Evolutionary conservation across 2,888 invertebrate species (phyloP).

Genomic region (Gari tellinella): DNA sequence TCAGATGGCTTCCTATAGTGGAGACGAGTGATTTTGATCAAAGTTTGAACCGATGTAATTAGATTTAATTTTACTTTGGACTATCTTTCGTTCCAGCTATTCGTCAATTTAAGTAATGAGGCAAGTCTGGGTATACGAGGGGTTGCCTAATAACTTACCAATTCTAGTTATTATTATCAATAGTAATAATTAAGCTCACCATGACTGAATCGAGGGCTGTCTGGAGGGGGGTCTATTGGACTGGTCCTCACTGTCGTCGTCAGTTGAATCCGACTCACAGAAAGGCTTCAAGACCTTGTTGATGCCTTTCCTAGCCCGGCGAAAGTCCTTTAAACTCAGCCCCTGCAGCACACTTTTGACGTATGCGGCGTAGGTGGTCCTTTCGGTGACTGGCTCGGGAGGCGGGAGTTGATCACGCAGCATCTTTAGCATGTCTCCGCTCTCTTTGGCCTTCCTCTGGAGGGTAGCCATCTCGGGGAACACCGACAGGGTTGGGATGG

Average conservation of each 20-base stretch:
- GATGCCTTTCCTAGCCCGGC: slow-evolving; percentile 33
- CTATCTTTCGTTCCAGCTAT: slow-evolving; percentile 26
- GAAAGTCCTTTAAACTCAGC: slow-evolving; percentile 26
- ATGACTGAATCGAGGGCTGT: slow-evolving; percentile 39
- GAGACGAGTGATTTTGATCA: slow-evolving; percentile 35
- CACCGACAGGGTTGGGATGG: slow-evolving; percentile 32
- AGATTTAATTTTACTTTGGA: slow-evolving; percentile 37
- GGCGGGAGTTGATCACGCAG: slow-evolving; percentile 32
- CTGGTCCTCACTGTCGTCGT: slow-evolving; percentile 40
- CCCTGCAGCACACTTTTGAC: slow-evolving; percentile 40
- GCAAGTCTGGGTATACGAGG: slow-evolving; percentile 26
- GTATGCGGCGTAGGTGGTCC: slow-evolving; percentile 36
- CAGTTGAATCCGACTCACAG: slow-evolving; percentile 30
- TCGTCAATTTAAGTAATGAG: slow-evolving; percentile 24
- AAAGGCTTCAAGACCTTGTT: slow-evolving; percentile 37
- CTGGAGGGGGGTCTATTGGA: slow-evolving; percentile 34
- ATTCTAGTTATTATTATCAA: slow-evolving; percentile 32
- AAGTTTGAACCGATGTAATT: slow-evolving; percentile 34
- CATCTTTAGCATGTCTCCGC: slow-evolving; percentile 30
- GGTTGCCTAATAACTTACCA: slow-evolving; percentile 22
- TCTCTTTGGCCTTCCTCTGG: slow-evolving; percentile 39
- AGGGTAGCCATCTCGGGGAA: slow-evolving; percentile 35
- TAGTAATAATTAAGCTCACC: slow-evolving; percentile 28
- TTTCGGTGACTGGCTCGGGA: slow-evolving; percentile 32
- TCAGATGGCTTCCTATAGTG: slow-evolving; percentile 30